Evolutionary conservation across 2,797 vertebrate genomes (phyloP).

Genomic region (Cuniculus paca): DNA sequence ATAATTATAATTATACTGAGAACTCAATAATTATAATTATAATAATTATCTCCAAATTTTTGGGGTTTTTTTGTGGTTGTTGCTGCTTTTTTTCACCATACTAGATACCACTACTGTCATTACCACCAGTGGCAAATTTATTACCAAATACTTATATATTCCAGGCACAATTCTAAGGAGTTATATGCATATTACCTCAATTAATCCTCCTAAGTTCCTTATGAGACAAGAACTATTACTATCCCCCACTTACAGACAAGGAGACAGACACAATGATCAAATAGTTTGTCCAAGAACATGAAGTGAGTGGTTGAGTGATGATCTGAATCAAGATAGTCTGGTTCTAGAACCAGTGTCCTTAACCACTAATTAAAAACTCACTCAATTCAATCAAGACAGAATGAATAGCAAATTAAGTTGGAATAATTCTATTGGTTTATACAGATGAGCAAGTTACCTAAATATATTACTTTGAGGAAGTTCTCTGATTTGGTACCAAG

Average conservation of each 20-base stretch:
- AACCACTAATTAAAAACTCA: neutral
- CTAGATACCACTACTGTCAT: neutral
- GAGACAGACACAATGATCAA: neutral
- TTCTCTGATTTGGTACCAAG: neutral
- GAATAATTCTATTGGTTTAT: neutral
- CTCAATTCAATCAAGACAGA: neutral
- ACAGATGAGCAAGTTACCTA: slow-evolving; percentile 20
- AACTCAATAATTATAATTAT: neutral
- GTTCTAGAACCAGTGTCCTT: neutral
- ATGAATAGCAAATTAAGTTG: neutral
- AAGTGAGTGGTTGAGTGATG: neutral
- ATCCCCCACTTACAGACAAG: neutral
- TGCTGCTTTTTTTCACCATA: neutral
- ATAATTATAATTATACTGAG: neutral
- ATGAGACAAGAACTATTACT: neutral
- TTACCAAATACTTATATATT: neutral
- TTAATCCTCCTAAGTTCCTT: neutral
- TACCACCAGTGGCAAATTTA: neutral
- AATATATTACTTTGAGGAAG: neutral
- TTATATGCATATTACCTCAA: neutral
- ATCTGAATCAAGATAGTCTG: neutral
- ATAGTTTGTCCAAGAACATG: neutral
- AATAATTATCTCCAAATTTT: slow-evolving; percentile 6
- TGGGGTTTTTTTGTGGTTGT: neutral
- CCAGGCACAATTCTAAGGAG: neutral